Percentiles rank a stretch among this genome's conserved stretches.
Conservation (phyloP, 2,113 vertebrate species). For the Brienomyrus brachyistius region DNA sequence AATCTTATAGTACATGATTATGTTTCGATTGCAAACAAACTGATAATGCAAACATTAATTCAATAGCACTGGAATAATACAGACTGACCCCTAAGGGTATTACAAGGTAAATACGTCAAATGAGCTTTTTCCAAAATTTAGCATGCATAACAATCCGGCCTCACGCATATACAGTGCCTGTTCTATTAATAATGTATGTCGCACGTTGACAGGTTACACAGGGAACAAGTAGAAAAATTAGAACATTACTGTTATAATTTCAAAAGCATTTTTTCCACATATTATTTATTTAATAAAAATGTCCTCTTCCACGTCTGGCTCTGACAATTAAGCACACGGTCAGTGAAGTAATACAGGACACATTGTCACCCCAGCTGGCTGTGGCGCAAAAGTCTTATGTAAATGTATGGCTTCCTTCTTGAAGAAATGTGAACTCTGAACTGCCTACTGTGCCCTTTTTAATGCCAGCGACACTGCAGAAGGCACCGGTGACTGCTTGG, state of each 20-base stretch:
- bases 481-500: neutral
- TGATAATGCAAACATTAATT: neutral
- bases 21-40: neutral
- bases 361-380: neutral
- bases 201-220: neutral
- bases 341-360: neutral
- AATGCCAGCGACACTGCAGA: neutral
- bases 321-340: neutral
- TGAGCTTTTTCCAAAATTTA: neutral
- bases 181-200: neutral
- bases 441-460: neutral
- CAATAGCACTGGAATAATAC: neutral
- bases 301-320: neutral
- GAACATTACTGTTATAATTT: neutral
- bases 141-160: neutral
- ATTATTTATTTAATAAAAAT: neutral
- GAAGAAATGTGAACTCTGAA: neutral
- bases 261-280: neutral
- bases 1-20: neutral
- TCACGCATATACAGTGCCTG: neutral
- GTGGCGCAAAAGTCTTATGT: neutral
- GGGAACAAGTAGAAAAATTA: neutral
- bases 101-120: neutral
- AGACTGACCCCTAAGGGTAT: neutral
- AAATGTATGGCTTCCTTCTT: neutral